These are phyloP conservation scores for Aegypius monachus DNA, from an alignment of 2,113 vertebrate species.

Conservation along the genomic window DNA sequence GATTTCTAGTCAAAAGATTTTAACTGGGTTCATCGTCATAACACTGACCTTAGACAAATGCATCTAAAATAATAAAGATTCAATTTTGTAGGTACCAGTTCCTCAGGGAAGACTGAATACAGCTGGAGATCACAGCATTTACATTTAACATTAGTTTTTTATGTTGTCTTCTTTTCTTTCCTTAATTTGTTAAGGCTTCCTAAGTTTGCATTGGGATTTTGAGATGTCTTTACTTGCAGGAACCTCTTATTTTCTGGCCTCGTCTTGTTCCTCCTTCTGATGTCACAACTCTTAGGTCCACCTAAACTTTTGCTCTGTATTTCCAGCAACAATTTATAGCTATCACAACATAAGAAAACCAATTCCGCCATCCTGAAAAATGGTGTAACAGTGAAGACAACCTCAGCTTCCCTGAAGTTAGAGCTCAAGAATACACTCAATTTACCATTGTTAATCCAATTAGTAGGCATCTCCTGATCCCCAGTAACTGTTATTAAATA, in stretches of 20 bases:
- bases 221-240: neutral
- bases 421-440: neutral
- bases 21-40: neutral
- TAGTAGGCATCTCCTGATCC: neutral
- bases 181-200: neutral
- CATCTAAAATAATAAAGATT: neutral
- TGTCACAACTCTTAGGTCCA: neutral
- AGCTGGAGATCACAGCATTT: neutral
- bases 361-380: neutral
- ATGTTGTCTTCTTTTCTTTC: neutral
- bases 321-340: neutral
- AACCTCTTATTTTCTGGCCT: neutral
- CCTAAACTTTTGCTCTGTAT: neutral
- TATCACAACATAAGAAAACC: neutral
- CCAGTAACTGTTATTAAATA: neutral
- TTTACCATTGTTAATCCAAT: neutral
- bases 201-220: neutral
- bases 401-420: neutral
- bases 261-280: neutral
- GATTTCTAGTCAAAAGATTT: neutral
- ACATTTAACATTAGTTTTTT: neutral
- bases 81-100: neutral
- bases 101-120: neutral
- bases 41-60: neutral
- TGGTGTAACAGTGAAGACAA: neutral